A percentile compares a stretch with the other conserved stretches of the same genome.
Conservation (phyloP, 2,888 invertebrate species). For the Thereva nobilitata region DNA sequence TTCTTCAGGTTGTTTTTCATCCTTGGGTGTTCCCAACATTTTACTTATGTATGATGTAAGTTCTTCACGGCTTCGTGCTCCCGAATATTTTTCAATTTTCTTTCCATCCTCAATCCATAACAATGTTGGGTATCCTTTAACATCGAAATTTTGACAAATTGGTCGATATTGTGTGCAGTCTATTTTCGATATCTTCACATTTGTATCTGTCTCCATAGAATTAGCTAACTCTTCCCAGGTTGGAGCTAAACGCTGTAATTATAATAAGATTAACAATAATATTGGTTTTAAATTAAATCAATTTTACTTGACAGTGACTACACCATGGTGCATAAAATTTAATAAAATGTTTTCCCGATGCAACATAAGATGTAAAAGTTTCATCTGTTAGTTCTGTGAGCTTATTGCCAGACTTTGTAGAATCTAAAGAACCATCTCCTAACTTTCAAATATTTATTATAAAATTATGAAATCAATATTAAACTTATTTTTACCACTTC, state of each 20-base stretch:
- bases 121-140: slow-evolving; percentile 84
- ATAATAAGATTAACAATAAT: background rate
- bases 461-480: slow-evolving; percentile 5
- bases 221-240: slow-evolving; percentile 82
- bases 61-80: slow-evolving; percentile 68
- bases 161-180: slow-evolving; percentile 80
- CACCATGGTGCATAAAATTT: slow-evolving; percentile 96
- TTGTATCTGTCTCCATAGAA: slow-evolving; percentile 67
- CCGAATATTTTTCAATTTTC: slow-evolving; percentile 78
- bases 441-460: slow-evolving; percentile 28
- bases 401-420: slow-evolving; percentile 43
- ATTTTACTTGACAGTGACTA: slow-evolving; percentile 75
- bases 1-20: background rate
- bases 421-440: slow-evolving; percentile 37
- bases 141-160: slow-evolving; percentile 77
- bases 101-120: slow-evolving; percentile 87
- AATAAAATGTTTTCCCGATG: slow-evolving; percentile 79
- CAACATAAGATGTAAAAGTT: slow-evolving; percentile 73
- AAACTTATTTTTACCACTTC: slow-evolving; percentile 48
- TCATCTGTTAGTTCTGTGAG: slow-evolving; percentile 75
- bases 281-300: background rate
- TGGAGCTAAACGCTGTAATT: slow-evolving; percentile 72
- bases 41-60: slow-evolving; percentile 72
- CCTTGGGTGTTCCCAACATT: slow-evolving; percentile 62
- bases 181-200: slow-evolving; percentile 77